These are phyloP conservation scores for Drosophila pseudotakahashii DNA, from an alignment of 2,888 invertebrate species.

Conservation along the genomic window DNA sequence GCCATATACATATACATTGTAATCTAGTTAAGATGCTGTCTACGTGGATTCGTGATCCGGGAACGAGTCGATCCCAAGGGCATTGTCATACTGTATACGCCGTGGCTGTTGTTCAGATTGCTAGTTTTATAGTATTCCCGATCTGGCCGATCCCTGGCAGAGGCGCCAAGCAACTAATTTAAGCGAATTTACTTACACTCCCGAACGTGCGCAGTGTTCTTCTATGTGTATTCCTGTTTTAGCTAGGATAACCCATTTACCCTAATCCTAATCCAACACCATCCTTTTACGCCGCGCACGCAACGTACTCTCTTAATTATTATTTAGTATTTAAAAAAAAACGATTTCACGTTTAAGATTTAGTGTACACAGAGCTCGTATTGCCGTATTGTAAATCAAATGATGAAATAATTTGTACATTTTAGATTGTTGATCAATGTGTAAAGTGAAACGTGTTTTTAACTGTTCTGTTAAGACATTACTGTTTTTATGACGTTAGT, in stretches of 20 bases:
- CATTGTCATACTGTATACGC: slow-evolving; percentile 28
- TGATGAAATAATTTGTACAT: slow-evolving; percentile 48
- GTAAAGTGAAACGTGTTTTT: slow-evolving; percentile 60
- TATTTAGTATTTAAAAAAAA: slow-evolving; percentile 72
- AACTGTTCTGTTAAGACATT: slow-evolving; percentile 53
- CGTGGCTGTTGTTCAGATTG: slow-evolving; percentile 52
- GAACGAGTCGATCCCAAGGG: slow-evolving; percentile 11
- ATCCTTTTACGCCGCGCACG: slow-evolving; percentile 33
- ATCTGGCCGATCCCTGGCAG: slow-evolving; percentile 43
- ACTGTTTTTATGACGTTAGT: slow-evolving; percentile 74
- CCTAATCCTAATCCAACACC: not conserved
- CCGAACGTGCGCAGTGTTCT: slow-evolving; percentile 25
- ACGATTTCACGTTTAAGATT: slow-evolving; percentile 36
- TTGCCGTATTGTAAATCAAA: slow-evolving; percentile 42
- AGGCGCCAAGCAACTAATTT: slow-evolving; percentile 55
- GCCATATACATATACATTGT: slow-evolving; percentile 63
- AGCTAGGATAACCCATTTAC: slow-evolving; percentile 12
- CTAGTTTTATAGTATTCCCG: slow-evolving; percentile 76
- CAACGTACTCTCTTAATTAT: slow-evolving; percentile 75
- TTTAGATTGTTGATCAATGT: slow-evolving; percentile 75
- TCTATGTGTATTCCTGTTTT: slow-evolving; percentile 36
- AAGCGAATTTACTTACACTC: slow-evolving; percentile 68
- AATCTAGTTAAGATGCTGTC: slow-evolving; percentile 29
- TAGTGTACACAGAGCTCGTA: slow-evolving; percentile 51
- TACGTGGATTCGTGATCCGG: slow-evolving; percentile 2